These are phyloP conservation scores for Brachyptera putata DNA, from an alignment of 2,888 invertebrate genomes.

Conservation along the genomic window DNA sequence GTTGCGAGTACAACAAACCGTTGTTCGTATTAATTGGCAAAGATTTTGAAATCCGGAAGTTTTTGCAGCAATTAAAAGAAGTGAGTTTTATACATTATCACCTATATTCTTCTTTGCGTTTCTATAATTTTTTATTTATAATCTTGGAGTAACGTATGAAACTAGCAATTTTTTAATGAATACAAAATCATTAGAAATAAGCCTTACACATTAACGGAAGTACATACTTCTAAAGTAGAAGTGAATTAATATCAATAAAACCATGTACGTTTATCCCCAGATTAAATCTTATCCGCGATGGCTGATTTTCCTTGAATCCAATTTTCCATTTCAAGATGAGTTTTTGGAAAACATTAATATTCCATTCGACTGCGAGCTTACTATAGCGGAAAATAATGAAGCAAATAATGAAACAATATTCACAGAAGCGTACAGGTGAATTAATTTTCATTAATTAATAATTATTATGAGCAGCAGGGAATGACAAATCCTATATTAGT, in stretches of 20 bases:
- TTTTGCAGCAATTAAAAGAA: background rate
- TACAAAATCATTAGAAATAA: no score
- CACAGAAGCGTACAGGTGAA: conserved; percentile 10
- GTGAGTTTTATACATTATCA: background rate
- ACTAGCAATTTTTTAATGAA: no score
- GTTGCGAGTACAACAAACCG: background rate
- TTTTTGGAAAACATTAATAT: background rate
- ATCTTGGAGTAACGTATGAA: no score
- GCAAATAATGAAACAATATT: background rate
- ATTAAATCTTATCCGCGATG: background rate
- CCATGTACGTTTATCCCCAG: no score
- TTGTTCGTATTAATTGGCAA: conserved; percentile 2
- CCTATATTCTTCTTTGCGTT: background rate
- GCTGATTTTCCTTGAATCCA: background rate
- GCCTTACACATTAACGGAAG: no score
- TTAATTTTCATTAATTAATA: background rate
- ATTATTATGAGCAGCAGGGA: background rate
- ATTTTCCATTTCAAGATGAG: background rate
- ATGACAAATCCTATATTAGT: no score
- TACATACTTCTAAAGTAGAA: no score
- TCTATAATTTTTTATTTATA: background rate
- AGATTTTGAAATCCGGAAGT: background rate
- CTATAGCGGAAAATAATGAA: background rate
- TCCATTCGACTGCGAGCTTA: background rate
- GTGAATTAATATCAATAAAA: no score